phyloP scores from a whole-genome alignment of 2,113 vertebrate species.

The Capreolus pygargus region DNA sequence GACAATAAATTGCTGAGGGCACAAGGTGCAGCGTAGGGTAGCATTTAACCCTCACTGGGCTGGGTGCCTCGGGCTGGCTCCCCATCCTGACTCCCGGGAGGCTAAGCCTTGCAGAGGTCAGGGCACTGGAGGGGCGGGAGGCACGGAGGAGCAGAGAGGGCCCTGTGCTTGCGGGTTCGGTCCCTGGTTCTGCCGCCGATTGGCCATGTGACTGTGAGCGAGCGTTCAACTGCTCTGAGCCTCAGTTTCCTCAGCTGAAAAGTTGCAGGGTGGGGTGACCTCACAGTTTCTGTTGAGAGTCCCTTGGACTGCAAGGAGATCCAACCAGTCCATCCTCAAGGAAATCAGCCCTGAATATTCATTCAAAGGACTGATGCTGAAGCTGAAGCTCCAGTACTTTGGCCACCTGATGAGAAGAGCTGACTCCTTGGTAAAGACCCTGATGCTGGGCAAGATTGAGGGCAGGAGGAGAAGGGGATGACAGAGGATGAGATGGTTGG shows the following conservation, averaged over 20 bases:
- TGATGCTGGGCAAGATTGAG: background rate
- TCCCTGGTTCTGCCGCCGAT: background rate
- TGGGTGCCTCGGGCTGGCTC: too few relatives aligned
- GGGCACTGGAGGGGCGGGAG: background rate
- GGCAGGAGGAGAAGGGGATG: background rate
- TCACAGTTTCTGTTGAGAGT: background rate
- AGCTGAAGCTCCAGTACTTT: background rate
- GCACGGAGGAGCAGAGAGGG: background rate
- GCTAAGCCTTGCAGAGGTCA: rapidly evolving
- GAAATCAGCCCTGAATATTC: background rate
- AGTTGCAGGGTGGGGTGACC: background rate
- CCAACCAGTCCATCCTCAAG: background rate
- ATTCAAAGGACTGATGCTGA: background rate
- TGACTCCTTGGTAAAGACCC: background rate
- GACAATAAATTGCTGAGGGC: constrained; percentile 57
- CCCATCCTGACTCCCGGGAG: background rate
- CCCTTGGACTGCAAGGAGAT: background rate
- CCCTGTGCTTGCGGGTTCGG: background rate
- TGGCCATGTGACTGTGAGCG: background rate
- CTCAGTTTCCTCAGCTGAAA: background rate
- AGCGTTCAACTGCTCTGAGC: background rate
- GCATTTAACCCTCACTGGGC: constrained; percentile 46
- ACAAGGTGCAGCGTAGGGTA: background rate
- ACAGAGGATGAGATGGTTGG: background rate
- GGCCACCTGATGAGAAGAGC: background rate